A percentile compares a stretch with the other conserved stretches of the same genome.
These are phyloP conservation scores for Guaruba guarouba DNA, from an alignment of 2,113 vertebrate species.

Conservation along the genomic window DNA sequence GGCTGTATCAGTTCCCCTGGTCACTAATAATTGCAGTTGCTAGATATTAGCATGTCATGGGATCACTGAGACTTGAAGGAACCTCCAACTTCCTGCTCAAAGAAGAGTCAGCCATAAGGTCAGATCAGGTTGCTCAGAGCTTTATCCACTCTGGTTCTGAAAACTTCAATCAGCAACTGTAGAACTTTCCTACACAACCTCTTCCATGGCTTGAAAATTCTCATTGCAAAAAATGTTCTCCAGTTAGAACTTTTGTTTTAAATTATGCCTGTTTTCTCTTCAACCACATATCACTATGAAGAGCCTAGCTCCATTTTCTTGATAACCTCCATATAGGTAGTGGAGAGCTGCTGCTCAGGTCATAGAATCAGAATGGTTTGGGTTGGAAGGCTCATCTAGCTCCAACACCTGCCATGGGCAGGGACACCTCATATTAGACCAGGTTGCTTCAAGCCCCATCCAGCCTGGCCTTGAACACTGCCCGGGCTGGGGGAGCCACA, in stretches of 20 bases:
- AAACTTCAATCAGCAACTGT: background rate
- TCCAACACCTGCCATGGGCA: too few relatives aligned
- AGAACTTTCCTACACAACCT: background rate
- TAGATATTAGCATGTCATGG: background rate
- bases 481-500: background rate
- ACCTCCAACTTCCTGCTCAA: background rate
- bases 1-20: background rate
- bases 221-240: background rate
- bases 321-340: background rate
- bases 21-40: background rate
- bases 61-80: background rate
- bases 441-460: background rate
- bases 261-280: background rate
- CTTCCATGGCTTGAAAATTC: background rate
- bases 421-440: background rate
- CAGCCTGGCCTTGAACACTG: background rate
- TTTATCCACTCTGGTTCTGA: background rate
- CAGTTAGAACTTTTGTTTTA: background rate
- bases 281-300: background rate
- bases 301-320: background rate
- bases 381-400: background rate
- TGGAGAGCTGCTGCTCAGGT: background rate
- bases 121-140: background rate
- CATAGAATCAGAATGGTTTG: background rate
- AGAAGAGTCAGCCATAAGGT: background rate